Base-by-base conservation (phyloP, 2,888 invertebrate species). In the Morpho deidamia region DNA sequence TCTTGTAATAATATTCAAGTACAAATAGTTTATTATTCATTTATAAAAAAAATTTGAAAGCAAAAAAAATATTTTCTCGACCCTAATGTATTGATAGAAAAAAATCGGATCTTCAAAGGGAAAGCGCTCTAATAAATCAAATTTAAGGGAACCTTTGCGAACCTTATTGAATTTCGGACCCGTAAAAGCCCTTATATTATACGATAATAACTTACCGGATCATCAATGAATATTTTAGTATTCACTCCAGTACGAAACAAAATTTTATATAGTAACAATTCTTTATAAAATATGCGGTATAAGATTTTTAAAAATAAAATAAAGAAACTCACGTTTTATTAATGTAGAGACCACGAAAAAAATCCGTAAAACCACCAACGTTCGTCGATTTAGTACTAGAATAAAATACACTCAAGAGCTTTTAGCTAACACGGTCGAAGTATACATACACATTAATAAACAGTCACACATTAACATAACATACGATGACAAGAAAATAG, bases 391-490 rank as follows among this genome's bases (percentile, higher is more conserved):
- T 61, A 60, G 62, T 59, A 63, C 56, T 48, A 58, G 62, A 59
- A 70, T 53, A 44, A 58, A 55, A 54, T 72, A 69, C 78, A 82
- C 80, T 65, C 11, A 61, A 72, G 69, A 66, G 60, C 62, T 66
- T 65, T 62, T 64, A 56, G 51, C 64, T 70, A 73, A 74, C 71
- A 76, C 71, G 64, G 61, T 66, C 63, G 64, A 67, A 53, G 67
- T 70, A 69, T 70, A 72, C 73, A 71, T 37, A 50, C 46, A 44
- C 54, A 50, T 34, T 42, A 74, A 72, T 62, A 75, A 71, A 69
- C 70, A 44, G 56, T 68, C 70, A 77, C 80, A 78, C 75, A 73
- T 70, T 58, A 77, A 72, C 71, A 73, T 70, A 71, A 69, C 66
- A 73, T 72, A 63, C 56, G 56, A 53, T 52, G 44, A 55, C 53